Base-by-base conservation (phyloP, 2,888 invertebrate species). In the Trichogramma evanescens region DNA sequence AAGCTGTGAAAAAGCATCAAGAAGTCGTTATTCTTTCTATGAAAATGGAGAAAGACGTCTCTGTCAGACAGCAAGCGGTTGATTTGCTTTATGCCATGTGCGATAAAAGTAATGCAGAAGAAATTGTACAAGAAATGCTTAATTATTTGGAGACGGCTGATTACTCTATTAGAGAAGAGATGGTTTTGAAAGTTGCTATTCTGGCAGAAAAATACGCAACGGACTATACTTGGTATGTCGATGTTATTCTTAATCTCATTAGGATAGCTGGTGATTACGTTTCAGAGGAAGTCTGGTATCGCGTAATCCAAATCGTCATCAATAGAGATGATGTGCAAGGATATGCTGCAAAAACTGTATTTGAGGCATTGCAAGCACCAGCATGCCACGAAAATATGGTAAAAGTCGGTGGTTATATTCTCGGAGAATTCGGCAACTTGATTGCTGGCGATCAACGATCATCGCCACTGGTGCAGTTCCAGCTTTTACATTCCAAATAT, bases 331-430 rank as follows among this genome's bases (percentile, higher is more conserved):
- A 99, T 81, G 98, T 99, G 2, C 99, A 99, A 81, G 98, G 96
- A 26, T 99, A 99, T 82, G 98, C 99, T 63, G 98, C 98, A 54
- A 99, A 99, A 82, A 99, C 98, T 58, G 98, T 98, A 39, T 99
- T 99, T 82, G 99, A 99, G 83, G 96, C 96, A 60, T 81, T 98
- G 57, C 97, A 99, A 82, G 97, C 97, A 43, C 97, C 98, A 26
- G 98, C 99, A 40, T 99, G 99, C 74, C 99, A 99, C 78, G 99
- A 99, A 80, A 99, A 99, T 79, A 99, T 99, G 99, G 98, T 99
- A 1, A 99, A 99, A 86, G 99, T 99, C 58, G 98, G 98, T 63
- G 99, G 98, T 57, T 99, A 99, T 74, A 98, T 99, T 71, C 84
- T 99, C 63, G 99, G 99, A 64, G 98, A 99, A 80, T 99, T 99